Conservation (phyloP, 2,797 vertebrate genomes). For the Enteromius thamalakanensis region DNA sequence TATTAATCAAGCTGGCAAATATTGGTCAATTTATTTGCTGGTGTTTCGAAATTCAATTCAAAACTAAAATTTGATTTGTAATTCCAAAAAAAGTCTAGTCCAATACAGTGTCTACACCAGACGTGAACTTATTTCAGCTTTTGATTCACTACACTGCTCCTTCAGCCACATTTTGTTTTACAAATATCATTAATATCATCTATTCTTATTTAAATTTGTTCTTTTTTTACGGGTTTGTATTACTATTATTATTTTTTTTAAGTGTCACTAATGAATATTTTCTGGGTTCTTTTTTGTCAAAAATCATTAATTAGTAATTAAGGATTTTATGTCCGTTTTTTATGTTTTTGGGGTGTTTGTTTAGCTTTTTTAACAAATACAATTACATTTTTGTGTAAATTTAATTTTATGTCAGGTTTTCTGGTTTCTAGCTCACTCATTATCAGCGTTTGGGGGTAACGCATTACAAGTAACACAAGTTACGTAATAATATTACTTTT, state of each 20-base stretch:
- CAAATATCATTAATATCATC: neutral
- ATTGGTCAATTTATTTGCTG: slow-evolving; percentile 22
- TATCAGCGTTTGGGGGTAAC: too few species aligned
- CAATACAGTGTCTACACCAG: too few species aligned
- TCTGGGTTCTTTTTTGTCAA: neutral
- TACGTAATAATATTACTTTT: too few species aligned
- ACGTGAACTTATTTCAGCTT: neutral
- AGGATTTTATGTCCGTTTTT: neutral
- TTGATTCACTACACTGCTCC: neutral
- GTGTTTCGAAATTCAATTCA: neutral
- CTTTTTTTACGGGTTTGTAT: neutral
- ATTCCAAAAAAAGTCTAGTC: neutral
- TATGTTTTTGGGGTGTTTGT: too few species aligned
- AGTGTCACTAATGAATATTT: neutral
- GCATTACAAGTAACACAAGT: too few species aligned
- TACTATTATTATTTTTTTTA: too few species aligned
- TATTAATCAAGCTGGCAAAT: slow-evolving; percentile 53
- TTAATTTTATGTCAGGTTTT: neutral
- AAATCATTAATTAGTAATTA: neutral
- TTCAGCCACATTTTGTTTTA: neutral
- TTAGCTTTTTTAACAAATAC: neutral
- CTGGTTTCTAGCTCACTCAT: neutral
- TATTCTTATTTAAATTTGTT: neutral
- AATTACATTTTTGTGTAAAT: neutral
- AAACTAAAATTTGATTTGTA: neutral